Percentiles rank a stretch among this genome's conserved stretches.
phyloP scores from a whole-genome alignment of 2,888 invertebrate species.

The Torymus texanus region DNA sequence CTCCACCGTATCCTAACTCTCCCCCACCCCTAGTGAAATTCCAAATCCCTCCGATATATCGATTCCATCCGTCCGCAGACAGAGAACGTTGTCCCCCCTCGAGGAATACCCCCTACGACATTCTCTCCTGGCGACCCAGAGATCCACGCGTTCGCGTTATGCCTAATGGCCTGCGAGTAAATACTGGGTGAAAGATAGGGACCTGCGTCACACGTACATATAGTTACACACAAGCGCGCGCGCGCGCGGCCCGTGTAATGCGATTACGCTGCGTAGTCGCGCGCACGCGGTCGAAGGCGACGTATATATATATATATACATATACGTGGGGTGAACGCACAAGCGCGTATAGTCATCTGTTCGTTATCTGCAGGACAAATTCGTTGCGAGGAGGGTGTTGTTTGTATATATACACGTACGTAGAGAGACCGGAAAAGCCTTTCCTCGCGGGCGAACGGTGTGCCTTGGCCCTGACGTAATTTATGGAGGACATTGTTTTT shows the following conservation, averaged over 20 bases:
- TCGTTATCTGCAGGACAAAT: slow-evolving; percentile 35
- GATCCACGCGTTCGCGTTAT: slow-evolving; percentile 10
- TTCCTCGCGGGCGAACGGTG: neutral
- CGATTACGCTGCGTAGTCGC: slow-evolving; percentile 20
- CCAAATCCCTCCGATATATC: slow-evolving; percentile 40
- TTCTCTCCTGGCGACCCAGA: slow-evolving; percentile 10
- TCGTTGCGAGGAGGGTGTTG: neutral
- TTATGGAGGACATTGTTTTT: slow-evolving; percentile 43
- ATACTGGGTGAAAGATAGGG: slow-evolving; percentile 25
- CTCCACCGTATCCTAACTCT: too few species aligned
- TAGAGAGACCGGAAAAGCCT: neutral
- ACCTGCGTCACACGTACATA: neutral
- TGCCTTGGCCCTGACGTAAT: neutral
- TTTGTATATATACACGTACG: too few species aligned
- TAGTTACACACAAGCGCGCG: too few species aligned
- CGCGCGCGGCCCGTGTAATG: slow-evolving; percentile 14
- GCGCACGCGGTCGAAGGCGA: too few species aligned
- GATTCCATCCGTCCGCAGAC: slow-evolving; percentile 5
- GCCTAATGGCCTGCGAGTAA: slow-evolving; percentile 50
- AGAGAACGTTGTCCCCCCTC: neutral
- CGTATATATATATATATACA: too few species aligned
- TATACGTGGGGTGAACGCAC: too few species aligned
- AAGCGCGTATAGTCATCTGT: neutral
- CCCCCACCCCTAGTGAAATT: neutral
- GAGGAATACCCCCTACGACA: neutral